Evolutionary conservation across 2,888 invertebrate species (phyloP), one percentile per base, ranked within the genome.

Genomic region (Eurytoma adleriae): DNA sequence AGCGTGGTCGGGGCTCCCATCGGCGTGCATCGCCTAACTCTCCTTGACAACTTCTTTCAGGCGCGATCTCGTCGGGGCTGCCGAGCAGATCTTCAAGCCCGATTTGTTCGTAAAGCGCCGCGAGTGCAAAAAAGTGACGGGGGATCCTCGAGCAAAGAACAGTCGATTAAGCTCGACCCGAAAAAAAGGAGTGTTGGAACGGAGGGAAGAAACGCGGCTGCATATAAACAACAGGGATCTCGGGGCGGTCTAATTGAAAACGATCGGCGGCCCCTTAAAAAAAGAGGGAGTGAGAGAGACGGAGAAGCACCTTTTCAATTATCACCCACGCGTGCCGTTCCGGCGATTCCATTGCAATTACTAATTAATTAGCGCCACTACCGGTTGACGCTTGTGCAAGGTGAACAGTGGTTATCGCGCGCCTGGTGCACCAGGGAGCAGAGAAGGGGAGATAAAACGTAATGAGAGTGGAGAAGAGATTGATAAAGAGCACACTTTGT

Each of bases 271-370:
- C 54, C 24, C 68, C 13, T 16, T 16, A 4, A 4, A 40, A 5
- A 40, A 40, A 4, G 40, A 7, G 4, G 7, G 57, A 69, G 14
- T 1, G 52, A 40, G 27, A 50, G 69, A 30, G n/a, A n/a, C n/a
- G n/a, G 18, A 14, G 27, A 40, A 27, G 52, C 7, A 27, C 54
- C 27, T 54, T 62, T 30, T 62, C 73, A 64, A 73, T 73, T 66
- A 78, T 71, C 66, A 50, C 56, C 64, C 27, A 48, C 30, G 50
- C 27, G 64, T 20, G 14, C 27, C 54, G 40, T 59, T 72, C 52
- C 59, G 67, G 61, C 72, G 67, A 72, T 72, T 78, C 27, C 66
- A 16, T n/a, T 24, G 61, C 59, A 78, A 72, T 78, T 72, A 72
- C 27, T 66, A 77, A 77, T 77, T 77, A 71, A 77, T 77, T 69